Evolutionary conservation across 1,140 invertebrate species (phyloP).

Genomic region (Copidosoma floridanum): DNA sequence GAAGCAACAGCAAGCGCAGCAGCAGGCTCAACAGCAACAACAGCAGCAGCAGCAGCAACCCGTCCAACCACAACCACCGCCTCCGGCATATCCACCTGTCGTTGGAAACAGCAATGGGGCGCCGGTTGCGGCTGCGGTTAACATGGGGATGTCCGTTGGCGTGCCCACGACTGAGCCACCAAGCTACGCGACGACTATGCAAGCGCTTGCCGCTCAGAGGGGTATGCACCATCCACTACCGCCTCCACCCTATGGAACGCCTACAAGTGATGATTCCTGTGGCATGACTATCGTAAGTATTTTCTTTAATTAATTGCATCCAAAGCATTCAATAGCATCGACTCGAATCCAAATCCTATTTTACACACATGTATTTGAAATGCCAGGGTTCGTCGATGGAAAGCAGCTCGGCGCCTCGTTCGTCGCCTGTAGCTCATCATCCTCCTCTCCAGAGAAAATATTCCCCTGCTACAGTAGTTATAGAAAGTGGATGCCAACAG

Average conservation of each 20-base stretch:
- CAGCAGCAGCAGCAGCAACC: slow-evolving; percentile 38
- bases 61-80: slow-evolving; percentile 57
- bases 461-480: slow-evolving; percentile 57
- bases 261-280: slow-evolving; percentile 54
- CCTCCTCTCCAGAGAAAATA: slow-evolving; percentile 65
- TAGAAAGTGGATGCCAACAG: slow-evolving; percentile 12
- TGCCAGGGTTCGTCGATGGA: slow-evolving; percentile 42
- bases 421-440: slow-evolving; percentile 58
- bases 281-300: slow-evolving; percentile 53
- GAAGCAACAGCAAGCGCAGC: slow-evolving; percentile 59
- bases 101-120: slow-evolving; percentile 31
- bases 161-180: slow-evolving; percentile 86
- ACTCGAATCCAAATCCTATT: too few relatives aligned
- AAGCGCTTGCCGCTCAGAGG: slow-evolving; percentile 75
- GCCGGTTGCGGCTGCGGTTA: slow-evolving; percentile 32
- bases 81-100: slow-evolving; percentile 48
- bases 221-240: slow-evolving; percentile 69
- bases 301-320: too few relatives aligned
- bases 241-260: slow-evolving; percentile 65
- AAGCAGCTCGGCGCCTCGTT: slow-evolving; percentile 50
- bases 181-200: slow-evolving; percentile 89
- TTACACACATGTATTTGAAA: too few relatives aligned
- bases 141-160: slow-evolving; percentile 46
- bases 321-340: too few relatives aligned
- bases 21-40: slow-evolving; percentile 53